Evolutionary conservation across 1,140 invertebrate species (phyloP), one percentile per base, ranked within the genome.

Genomic region (Drosophila nikananu): DNA sequence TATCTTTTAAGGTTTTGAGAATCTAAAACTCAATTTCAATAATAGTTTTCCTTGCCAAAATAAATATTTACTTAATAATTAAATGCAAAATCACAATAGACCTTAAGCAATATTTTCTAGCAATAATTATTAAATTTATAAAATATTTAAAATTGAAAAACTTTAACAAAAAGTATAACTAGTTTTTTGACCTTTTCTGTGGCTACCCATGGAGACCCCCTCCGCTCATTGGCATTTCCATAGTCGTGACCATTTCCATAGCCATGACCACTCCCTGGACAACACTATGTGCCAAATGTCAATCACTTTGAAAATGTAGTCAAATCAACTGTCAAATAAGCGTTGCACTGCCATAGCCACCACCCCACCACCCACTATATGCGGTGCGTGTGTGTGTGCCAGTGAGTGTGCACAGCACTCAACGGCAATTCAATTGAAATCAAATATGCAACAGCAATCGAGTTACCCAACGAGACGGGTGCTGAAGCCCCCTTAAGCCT

Each of bases 391-490:
- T 59, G 35, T 23, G 37, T 30, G 41, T 72, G 52, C 61, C 21
- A 64, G 42, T 49, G 58, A 71, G 66, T 84, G 51, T 83, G 62
- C 81, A 72, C 67, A 70, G 84, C 83, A 89, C 83, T 87, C 83
- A 87, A 87, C 83, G 79, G 72, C 83, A 87, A 87, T 87, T 89
- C 83, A 89, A 87, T 87, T 89, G 80, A 87, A 87, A 89, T 89
- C 84, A 87, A 89, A 87, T 89, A 89, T 89, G 84, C 84, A 90
- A 84, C 81, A 84, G 84, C 84, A 89, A 89, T 90, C 84, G 84
- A 90, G 81, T 81, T 89, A 81, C 81, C 74, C 72, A 83, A 84
- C 81, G 77, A 83, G 62, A 83, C 57, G 71, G 32, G 46, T 46
- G 41, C 15, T 25, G 17, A 63, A 27, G 25, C 25, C 51, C 12